Evolutionary conservation across 2,113 vertebrate species (phyloP), one percentile per base, ranked within the genome.

Genomic region (Trogon surrucura): DNA sequence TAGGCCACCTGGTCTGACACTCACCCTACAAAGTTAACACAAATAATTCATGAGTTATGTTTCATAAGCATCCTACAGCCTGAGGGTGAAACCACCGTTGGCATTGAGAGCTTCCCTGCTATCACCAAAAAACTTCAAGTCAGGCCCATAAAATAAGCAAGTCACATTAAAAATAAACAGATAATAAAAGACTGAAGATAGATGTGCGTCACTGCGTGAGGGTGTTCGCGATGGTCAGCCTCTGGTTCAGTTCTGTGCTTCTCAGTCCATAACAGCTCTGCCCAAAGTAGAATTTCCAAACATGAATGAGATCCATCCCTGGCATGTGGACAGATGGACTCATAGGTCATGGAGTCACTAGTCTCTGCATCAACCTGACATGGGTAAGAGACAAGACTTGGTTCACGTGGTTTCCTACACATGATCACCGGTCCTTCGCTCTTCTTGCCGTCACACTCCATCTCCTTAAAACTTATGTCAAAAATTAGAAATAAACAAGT

Each of bases 221-320:
- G 10, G 18, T 65, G 12, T 58, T 74, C 0, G 0, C 11, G 4
- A 22, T n/a, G 29, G 6, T 57, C 41, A 61, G 34, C 32, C 26
- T 78, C 38, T 44, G 18, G 20, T 36, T 47, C 21, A 19, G 16
- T n/a, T 75, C 20, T 13, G 13, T 70, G 26, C n/a, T 81, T 53
- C 69, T 57, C 23, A 38, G 21, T 45, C 36, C 32, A 44, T 7
- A 38, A 16, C 11, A 71, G 5, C 29, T 66, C 62, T 50, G 64
- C 2, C 1, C 1, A 62, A 53, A 83, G 11, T 7, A 32, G 29
- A 19, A 53, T 69, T 79, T 47, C 32, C 11, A 5, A 48, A 23
- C 0, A 0, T n/a, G 48, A 41, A 54, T 67, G 16, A 67, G 72
- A 56, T 29, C 26, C 4, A 8, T 21, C n/a, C 29, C 67, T 73